Conservation (phyloP, 2,888 invertebrate species). For the Meiosimyza platycephala region DNA sequence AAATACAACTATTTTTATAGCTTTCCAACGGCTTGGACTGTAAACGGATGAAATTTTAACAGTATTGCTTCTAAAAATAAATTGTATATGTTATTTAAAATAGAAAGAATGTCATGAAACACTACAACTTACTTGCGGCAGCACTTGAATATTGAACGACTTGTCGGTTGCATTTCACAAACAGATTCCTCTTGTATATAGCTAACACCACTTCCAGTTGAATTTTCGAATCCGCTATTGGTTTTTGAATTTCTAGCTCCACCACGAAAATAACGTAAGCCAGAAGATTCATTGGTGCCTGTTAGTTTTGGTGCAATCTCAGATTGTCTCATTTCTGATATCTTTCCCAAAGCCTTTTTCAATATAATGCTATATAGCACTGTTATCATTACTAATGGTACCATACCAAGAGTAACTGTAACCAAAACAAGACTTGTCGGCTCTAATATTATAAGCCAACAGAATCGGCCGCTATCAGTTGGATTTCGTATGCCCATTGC, state of each 20-base stretch:
- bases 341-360: slow-evolving; percentile 71
- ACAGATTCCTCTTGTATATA: slow-evolving; percentile 36
- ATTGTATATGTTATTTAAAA: neutral
- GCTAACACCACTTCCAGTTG: slow-evolving; percentile 25
- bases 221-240: neutral
- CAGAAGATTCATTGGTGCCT: slow-evolving; percentile 56
- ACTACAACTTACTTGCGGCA: slow-evolving; percentile 41
- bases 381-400: slow-evolving; percentile 68
- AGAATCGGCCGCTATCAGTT: slow-evolving; percentile 69
- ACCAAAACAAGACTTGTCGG: slow-evolving; percentile 71
- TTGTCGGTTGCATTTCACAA: slow-evolving; percentile 12
- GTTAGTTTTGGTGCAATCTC: slow-evolving; percentile 55
- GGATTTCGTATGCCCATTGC: slow-evolving; percentile 71
- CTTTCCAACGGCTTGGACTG: slow-evolving; percentile 72
- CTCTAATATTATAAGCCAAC: slow-evolving; percentile 72
- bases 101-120: no score
- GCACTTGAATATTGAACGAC: slow-evolving; percentile 39
- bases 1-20: slow-evolving; percentile 73
- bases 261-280: slow-evolving; percentile 55
- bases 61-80: slow-evolving; percentile 39
- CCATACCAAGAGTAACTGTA: slow-evolving; percentile 70
- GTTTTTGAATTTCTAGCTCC: slow-evolving; percentile 8
- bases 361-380: slow-evolving; percentile 73
- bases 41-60: slow-evolving; percentile 45
- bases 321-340: slow-evolving; percentile 66